A percentile compares a stretch with the other conserved stretches of the same genome.
phyloP scores from a whole-genome alignment of 1,140 invertebrate genomes.

The Aricia agestis region DNA sequence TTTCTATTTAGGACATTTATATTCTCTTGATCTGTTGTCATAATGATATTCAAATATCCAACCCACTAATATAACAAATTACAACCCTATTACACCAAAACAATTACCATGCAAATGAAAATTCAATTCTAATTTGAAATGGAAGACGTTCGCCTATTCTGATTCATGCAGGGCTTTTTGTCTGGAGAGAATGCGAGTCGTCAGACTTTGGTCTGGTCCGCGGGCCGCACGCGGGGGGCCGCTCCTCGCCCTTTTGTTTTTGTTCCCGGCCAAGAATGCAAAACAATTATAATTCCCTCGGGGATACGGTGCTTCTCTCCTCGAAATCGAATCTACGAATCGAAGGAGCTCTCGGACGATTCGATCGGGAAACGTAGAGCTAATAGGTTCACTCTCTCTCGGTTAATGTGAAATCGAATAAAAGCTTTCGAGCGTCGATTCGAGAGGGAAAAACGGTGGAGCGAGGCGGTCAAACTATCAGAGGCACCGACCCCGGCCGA shows the following conservation, averaged over 20 bases:
- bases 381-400: slow-evolving; percentile 48
- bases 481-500: slow-evolving; percentile 60
- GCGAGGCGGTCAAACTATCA: slow-evolving; percentile 41
- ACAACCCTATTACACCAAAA: too few species aligned
- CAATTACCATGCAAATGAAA: too few species aligned
- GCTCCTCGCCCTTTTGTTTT: slow-evolving; percentile 68
- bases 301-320: slow-evolving; percentile 58
- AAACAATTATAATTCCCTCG: slow-evolving; percentile 74
- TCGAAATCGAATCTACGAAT: slow-evolving; percentile 49
- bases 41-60: too few species aligned
- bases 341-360: slow-evolving; percentile 51
- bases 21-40: too few species aligned
- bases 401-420: slow-evolving; percentile 26
- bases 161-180: slow-evolving; percentile 69
- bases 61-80: too few species aligned
- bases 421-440: slow-evolving; percentile 20
- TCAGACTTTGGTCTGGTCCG: slow-evolving; percentile 69
- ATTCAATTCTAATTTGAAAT: too few species aligned
- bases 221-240: slow-evolving; percentile 57
- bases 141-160: slow-evolving; percentile 32
- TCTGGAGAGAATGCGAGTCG: slow-evolving; percentile 66
- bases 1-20: too few species aligned
- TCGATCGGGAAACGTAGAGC: slow-evolving; percentile 48
- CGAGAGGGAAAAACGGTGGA: slow-evolving; percentile 30
- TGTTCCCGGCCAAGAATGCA: slow-evolving; percentile 73